Percentiles rank a stretch among this genome's conserved stretches.
phyloP scores from a whole-genome alignment of 2,888 invertebrate species.

The Caenorhabditis sulstoni region DNA sequence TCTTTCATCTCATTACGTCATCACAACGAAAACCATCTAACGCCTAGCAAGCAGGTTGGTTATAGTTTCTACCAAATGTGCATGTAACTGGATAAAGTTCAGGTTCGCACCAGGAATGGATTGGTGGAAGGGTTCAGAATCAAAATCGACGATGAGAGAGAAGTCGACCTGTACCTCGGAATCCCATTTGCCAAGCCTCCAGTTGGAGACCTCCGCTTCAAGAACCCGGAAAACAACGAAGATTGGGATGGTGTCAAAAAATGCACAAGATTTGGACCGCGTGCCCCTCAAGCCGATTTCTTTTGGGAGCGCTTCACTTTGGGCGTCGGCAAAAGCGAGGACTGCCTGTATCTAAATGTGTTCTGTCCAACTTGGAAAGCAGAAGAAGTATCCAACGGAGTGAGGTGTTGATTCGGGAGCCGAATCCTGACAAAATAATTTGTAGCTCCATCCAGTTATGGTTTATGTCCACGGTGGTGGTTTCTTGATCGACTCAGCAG shows the following conservation, averaged over 20 bases:
- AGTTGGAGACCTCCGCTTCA: constrained; percentile 74
- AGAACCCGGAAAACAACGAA: constrained; percentile 71
- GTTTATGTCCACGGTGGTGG: constrained; percentile 74
- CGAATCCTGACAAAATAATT: neutral
- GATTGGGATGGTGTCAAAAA: constrained; percentile 70
- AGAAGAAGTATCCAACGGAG: constrained; percentile 56
- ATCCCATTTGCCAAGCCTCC: constrained; percentile 78
- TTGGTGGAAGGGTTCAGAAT: constrained; percentile 67
- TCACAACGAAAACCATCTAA: constrained; percentile 44
- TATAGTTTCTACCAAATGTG: neutral
- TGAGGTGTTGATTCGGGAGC: neutral
- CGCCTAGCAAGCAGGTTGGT: constrained; percentile 60
- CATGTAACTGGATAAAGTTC: constrained; percentile 14
- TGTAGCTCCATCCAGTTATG: constrained; percentile 69
- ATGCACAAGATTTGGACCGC: constrained; percentile 63
- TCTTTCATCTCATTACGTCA: constrained; percentile 67
- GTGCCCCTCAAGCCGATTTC: constrained; percentile 75
- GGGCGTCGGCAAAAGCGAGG: constrained; percentile 72
- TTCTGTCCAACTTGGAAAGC: constrained; percentile 73
- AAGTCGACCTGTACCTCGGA: constrained; percentile 72
- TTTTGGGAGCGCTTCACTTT: constrained; percentile 68
- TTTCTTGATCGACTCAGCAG: constrained; percentile 68
- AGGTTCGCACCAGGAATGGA: constrained; percentile 68
- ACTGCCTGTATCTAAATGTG: constrained; percentile 76
- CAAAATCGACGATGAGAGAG: constrained; percentile 61